Evolutionary conservation across 1,140 invertebrate genomes (phyloP).

Genomic region (Lepidurus apus): DNA sequence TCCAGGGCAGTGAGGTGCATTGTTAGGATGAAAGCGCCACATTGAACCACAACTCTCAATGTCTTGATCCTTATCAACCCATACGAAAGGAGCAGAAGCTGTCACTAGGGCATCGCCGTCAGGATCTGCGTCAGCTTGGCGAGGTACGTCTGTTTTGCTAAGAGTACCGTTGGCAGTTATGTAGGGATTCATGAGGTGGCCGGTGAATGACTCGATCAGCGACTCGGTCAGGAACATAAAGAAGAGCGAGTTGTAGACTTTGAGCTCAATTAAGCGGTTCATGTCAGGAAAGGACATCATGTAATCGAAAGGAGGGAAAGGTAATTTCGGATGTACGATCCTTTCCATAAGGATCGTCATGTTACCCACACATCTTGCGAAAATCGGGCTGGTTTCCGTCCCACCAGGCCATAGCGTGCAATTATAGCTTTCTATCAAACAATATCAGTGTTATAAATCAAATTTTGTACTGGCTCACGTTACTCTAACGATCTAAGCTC

Average conservation of each 20-base stretch:
- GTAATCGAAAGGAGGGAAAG: not conserved
- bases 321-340: not conserved
- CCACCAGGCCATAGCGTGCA: not conserved
- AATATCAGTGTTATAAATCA: not conserved
- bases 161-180: not conserved
- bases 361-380: not conserved
- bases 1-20: too few relatives aligned
- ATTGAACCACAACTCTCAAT: too few relatives aligned
- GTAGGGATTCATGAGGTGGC: not conserved
- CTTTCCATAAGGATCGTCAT: not conserved
- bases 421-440: not conserved
- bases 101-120: too few relatives aligned
- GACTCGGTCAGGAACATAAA: not conserved
- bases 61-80: too few relatives aligned
- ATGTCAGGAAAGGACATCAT: not conserved
- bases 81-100: too few relatives aligned
- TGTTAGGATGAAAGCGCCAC: too few relatives aligned
- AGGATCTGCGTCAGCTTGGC: too few relatives aligned
- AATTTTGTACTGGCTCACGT: too few relatives aligned
- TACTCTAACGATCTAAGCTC: too few relatives aligned
- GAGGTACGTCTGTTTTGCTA: not conserved
- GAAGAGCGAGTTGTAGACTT: not conserved
- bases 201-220: not conserved
- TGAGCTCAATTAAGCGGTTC: not conserved
- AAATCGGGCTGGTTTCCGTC: not conserved